These are phyloP conservation scores for Phengaris arion DNA, from an alignment of 2,888 invertebrate species.

Conservation along the genomic window DNA sequence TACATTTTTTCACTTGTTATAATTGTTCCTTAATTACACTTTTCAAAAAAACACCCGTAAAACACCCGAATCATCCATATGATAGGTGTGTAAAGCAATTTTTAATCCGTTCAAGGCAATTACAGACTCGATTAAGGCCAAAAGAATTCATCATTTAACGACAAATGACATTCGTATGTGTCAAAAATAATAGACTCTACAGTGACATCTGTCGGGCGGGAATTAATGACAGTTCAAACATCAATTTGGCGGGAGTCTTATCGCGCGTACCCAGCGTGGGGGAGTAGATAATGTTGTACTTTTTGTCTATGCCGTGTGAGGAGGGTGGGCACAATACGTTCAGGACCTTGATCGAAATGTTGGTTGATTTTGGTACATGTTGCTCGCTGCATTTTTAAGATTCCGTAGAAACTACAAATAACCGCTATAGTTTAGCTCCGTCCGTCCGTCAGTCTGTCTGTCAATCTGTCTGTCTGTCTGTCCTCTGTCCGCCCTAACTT, in stretches of 20 bases:
- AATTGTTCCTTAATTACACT: neutral
- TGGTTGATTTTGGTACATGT: neutral
- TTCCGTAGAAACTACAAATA: too few relatives aligned
- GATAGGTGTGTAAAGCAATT: neutral
- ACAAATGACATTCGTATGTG: constrained; percentile 71
- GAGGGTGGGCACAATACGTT: neutral
- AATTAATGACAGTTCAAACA: constrained; percentile 77
- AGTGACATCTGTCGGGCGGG: constrained; percentile 69
- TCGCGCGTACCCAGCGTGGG: constrained; percentile 60
- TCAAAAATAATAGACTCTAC: constrained; percentile 72
- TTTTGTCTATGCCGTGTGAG: constrained; percentile 15
- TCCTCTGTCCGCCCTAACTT: too few relatives aligned
- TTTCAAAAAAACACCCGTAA: neutral
- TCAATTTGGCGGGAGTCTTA: constrained; percentile 70
- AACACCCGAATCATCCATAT: neutral
- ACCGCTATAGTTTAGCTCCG: too few relatives aligned
- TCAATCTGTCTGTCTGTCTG: too few relatives aligned
- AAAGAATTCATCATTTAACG: constrained; percentile 57
- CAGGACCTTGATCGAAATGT: neutral
- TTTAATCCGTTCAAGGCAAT: constrained; percentile 19
- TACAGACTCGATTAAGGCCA: constrained; percentile 30
- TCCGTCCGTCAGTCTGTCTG: too few relatives aligned
- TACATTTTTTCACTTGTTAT: too few relatives aligned
- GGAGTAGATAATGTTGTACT: constrained; percentile 49
- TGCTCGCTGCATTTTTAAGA: neutral